Evolutionary conservation across 2,888 invertebrate genomes (phyloP), one percentile per base, ranked within the genome.

Genomic region (Amblyjoppa proteus): DNA sequence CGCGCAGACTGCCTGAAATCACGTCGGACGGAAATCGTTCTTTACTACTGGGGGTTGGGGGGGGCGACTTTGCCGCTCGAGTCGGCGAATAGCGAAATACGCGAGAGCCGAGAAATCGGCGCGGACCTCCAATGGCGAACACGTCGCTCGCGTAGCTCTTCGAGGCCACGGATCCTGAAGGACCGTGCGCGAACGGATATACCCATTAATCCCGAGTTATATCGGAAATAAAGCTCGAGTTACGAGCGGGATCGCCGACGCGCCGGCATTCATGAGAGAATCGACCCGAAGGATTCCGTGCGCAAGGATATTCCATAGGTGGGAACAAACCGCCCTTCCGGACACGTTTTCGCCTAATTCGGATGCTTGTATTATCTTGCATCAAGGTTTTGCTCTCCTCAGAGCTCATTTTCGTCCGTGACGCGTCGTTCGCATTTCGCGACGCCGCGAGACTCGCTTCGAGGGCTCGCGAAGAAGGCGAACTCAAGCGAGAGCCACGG

Each of bases 191-290:
- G 81, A 90, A 90, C 88, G 89, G 64, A 64, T 64, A 89, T 89
- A 88, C 89, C 90, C 91, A 89, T 92, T 92, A 91, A 92, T 91
- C 89, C 88, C 87, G 83, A 90, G 90, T 91, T 91, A 90, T 91
- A 92, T 92, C 89, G 87, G 86, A 88, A 91, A 91, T 92, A 91
- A 92, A 91, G 89, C 89, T 90, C 87, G 88, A 87, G 90, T 93
- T 92, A 91, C 91, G 90, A 89, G 90, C 88, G 88, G 82, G 64
- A 80, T 75, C 74, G 78, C 58, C 81, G 75, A 82, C 70, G 56
- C 75, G 70, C 51, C 38, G 69, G 74, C 61, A 83, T 83, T 80
- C 80, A 31, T 61, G 49, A 64, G 73, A 75, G 56, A 85, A 85
- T 85, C 85, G 83, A 85, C 73, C 85, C 73, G 58, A 38, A 71